Conservation (phyloP, 2,113 vertebrate species). For the Synodontis membranacea region DNA sequence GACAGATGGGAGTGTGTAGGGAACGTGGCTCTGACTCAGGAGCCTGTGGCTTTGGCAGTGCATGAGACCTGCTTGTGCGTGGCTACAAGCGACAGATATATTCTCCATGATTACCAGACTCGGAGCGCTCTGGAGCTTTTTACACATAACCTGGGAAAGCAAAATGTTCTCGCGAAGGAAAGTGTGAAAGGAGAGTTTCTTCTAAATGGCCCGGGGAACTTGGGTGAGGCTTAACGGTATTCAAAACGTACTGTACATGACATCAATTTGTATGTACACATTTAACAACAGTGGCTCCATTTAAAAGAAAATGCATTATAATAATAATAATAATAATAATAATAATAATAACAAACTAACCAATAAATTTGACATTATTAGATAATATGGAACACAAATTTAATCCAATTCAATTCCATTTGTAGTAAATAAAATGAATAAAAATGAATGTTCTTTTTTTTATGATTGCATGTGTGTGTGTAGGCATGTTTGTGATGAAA, state of each 20-base stretch:
- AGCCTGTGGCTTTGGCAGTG: conserved; percentile 63
- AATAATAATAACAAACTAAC: background rate
- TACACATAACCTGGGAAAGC: conserved; percentile 59
- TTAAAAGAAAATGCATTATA: background rate
- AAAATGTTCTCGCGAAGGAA: conserved; percentile 54
- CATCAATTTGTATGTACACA: background rate
- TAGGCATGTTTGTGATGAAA: conserved; percentile 72
- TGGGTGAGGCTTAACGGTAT: conserved; percentile 60
- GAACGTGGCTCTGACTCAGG: conserved; percentile 63
- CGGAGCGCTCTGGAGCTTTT: conserved; percentile 64
- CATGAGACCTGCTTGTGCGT: conserved; percentile 63
- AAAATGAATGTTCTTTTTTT: background rate
- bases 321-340: background rate
- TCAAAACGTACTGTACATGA: background rate
- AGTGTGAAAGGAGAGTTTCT: conserved; percentile 67
- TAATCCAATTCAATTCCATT: background rate
- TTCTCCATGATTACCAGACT: conserved; percentile 63
- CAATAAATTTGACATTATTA: background rate
- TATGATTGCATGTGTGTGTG: background rate
- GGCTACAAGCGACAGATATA: conserved; percentile 64
- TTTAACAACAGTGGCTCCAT: background rate
- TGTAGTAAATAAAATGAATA: background rate
- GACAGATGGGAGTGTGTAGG: conserved; percentile 70
- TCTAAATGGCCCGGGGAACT: conserved; percentile 65
- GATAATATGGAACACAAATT: background rate